Base-by-base conservation (phyloP, 1,140 invertebrate species). In the Drosophila teissieri region DNA sequence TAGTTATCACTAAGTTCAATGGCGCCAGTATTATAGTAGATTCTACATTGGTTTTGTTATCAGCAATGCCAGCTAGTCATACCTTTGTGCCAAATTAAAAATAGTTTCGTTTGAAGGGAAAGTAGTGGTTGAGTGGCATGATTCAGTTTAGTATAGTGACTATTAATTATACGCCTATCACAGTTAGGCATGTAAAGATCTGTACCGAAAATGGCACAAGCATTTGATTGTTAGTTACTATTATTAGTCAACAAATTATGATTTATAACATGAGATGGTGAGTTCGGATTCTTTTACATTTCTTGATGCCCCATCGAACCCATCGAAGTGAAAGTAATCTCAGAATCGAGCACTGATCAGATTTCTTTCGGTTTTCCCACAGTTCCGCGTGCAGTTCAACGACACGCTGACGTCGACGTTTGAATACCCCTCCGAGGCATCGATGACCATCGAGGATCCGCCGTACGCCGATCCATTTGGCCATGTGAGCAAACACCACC, bases 351-450 rank as follows among this genome's bases (percentile, higher is more conserved):
- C 19, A 62, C 27, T 67, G 49, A 57, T 56, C 65, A 40, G 27
- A 56, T n/a, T 62, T 34, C 36, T 39, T 4, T 40, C 14, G 45
- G 3, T 54, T 54, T 60, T 75, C 49, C 27, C 58, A 51, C 94
- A 97, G 96, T 93, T 97, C 90, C 96, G 95, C 91, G 96, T 98
- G 86, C 95, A 96, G 73, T 97, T 98, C 92, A 95, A 97, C 89
- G 96, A 97, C 90, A 94, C 94, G 39, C 95, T 96, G 27, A 97
- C 96, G 51, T 94, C 95, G 57, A 96, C 96, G 39, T 97, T 96
- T 93, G 96, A 97, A 92, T 98, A 98, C 92, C 96, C 96, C 44
- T 97, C 96, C 65, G 97, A 97, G 93, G 94, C 95, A 45, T 97
- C 96, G 46, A 70, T 91, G 64, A 92, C 96, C 54, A 94, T 95